phyloP scores from a whole-genome alignment of 2,797 vertebrate genomes.

The Bradypodion ventrale region DNA sequence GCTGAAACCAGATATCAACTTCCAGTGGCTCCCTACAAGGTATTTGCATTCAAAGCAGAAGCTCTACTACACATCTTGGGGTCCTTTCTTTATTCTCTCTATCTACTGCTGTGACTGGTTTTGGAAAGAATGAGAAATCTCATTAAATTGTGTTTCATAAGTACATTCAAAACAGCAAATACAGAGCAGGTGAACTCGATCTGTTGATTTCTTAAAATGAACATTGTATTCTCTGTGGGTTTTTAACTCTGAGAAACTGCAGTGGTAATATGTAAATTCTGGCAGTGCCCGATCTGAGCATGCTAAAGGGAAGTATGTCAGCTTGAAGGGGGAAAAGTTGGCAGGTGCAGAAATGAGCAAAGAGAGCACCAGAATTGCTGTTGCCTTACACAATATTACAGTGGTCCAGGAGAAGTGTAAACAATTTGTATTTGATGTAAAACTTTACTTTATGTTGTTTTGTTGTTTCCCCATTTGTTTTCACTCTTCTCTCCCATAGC shows the following conservation, averaged over 20 bases:
- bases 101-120: too few species aligned
- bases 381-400: background rate
- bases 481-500: background rate
- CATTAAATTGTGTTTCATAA: background rate
- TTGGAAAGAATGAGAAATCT: background rate
- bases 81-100: background rate
- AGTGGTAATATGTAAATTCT: slow-evolving; percentile 1
- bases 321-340: background rate
- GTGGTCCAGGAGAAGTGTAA: background rate
- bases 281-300: background rate
- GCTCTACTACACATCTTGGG: background rate
- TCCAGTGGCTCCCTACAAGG: too few species aligned
- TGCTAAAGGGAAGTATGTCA: background rate
- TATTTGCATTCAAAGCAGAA: too few species aligned
- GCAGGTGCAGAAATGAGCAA: slow-evolving; percentile 14
- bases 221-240: background rate
- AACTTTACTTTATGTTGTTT: background rate
- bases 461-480: background rate
- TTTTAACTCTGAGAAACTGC: background rate
- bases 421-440: background rate
- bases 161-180: background rate
- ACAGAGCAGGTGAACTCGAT: background rate
- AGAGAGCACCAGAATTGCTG: background rate
- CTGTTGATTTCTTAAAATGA: background rate
- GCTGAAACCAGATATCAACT: too few species aligned